Evolutionary conservation across 2,113 vertebrate genomes (phyloP).

Genomic region (Anarrhichthys ocellatus): DNA sequence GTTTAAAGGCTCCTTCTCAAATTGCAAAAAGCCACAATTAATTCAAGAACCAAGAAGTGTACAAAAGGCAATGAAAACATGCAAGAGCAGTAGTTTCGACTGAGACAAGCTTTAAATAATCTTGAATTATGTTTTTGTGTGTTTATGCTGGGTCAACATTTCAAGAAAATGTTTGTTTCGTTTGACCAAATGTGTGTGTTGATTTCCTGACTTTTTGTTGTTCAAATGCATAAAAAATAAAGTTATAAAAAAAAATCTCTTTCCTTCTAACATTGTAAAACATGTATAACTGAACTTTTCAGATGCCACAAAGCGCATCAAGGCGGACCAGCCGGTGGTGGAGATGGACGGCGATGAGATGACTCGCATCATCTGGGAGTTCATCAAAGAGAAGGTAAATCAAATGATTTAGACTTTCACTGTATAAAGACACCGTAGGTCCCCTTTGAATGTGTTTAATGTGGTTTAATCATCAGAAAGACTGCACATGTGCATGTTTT

Average conservation of each 20-base stretch:
- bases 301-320: conserved; percentile 94
- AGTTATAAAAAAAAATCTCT: no score
- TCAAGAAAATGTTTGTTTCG: no score
- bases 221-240: no score
- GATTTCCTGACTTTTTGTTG: no score
- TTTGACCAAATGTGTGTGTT: no score
- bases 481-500: background rate
- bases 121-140: background rate
- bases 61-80: background rate
- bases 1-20: background rate
- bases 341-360: conserved; percentile 99
- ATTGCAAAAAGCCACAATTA: background rate
- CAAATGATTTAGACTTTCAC: background rate
- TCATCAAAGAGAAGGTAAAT: conserved; percentile 96
- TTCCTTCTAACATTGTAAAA: background rate
- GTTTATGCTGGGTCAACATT: background rate
- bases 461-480: background rate
- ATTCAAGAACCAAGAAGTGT: background rate
- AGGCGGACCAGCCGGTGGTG: conserved; percentile 94
- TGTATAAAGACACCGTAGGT: background rate
- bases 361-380: conserved; percentile 98
- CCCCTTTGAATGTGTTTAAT: background rate
- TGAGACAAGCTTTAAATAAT: background rate
- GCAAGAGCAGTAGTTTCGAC: background rate
- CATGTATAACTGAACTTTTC: background rate